Percentiles rank a stretch among this genome's conserved stretches.
Evolutionary conservation across 2,797 vertebrate genomes (phyloP).

Genomic region (Spondyliosoma cantharus): DNA sequence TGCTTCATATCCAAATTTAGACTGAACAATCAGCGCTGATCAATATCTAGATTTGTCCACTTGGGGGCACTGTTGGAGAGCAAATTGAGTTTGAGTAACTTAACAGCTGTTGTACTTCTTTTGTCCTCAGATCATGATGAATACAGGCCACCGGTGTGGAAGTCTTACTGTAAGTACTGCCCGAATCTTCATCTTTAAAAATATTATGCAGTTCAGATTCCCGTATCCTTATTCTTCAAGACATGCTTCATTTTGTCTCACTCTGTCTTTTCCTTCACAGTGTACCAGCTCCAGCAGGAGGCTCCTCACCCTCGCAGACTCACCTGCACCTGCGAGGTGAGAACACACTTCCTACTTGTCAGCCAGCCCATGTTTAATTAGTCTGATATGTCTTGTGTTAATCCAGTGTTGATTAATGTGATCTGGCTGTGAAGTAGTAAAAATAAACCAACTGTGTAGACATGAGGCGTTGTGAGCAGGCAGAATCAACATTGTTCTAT

Average conservation of each 20-base stretch:
- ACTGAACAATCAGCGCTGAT: background rate
- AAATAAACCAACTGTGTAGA: background rate
- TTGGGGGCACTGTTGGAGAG: slow-evolving; percentile 40
- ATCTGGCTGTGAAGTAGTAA: background rate
- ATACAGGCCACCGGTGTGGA: slow-evolving; percentile 83
- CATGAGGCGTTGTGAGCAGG: background rate
- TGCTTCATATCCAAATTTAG: slow-evolving; percentile 11
- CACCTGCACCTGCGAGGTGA: slow-evolving; percentile 92
- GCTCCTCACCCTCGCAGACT: slow-evolving; percentile 93
- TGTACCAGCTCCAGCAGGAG: slow-evolving; percentile 96
- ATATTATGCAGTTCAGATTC: background rate
- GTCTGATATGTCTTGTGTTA: background rate
- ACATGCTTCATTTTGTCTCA: background rate
- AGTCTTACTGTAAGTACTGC: slow-evolving; percentile 80
- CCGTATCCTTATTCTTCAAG: too few relatives aligned
- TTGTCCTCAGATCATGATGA: slow-evolving; percentile 81
- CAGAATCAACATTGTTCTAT: background rate
- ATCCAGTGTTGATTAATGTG: background rate
- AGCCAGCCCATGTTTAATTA: background rate
- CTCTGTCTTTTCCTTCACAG: slow-evolving; percentile 68
- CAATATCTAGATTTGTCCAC: slow-evolving; percentile 43
- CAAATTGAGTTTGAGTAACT: background rate
- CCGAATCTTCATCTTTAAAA: background rate
- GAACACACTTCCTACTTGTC: slow-evolving; percentile 35
- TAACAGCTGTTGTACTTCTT: background rate